These are phyloP conservation scores for Poeciliopsis paucimaculata DNA, from an alignment of 2,797 vertebrate species.

Conservation along the genomic window DNA sequence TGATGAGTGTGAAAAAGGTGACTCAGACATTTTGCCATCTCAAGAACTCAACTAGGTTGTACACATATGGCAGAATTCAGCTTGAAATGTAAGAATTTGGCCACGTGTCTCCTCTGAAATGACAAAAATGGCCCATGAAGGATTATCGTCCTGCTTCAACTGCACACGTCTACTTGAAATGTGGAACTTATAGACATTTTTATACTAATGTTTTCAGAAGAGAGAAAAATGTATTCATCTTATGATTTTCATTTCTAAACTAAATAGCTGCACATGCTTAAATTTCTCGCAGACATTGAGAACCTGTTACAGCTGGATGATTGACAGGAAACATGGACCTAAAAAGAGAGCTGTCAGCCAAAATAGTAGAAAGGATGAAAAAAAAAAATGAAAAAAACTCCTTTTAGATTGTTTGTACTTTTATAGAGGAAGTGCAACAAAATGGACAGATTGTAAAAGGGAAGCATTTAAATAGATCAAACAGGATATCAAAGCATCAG, in stretches of 20 bases:
- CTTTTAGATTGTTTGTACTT: background rate
- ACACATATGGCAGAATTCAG: constrained; percentile 1
- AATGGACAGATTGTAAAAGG: background rate
- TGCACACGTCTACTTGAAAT: background rate
- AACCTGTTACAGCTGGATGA: background rate
- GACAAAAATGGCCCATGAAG: background rate
- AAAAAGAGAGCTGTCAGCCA: background rate
- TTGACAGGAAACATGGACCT: background rate
- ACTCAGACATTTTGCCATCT: constrained; percentile 1
- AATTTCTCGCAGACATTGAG: background rate
- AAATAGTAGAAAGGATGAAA: background rate
- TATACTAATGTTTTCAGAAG: background rate
- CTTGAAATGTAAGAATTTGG: background rate
- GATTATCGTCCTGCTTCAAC: background rate
- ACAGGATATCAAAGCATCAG: constrained; percentile 2
- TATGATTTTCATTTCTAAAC: background rate
- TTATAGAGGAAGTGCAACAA: background rate
- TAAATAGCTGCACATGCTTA: background rate
- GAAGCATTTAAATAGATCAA: background rate
- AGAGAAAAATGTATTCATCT: background rate
- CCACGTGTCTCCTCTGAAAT: background rate
- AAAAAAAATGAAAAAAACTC: background rate
- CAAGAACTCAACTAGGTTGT: background rate
- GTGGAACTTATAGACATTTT: background rate
- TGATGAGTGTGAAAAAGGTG: constrained; percentile 33